Percentiles rank a stretch among this genome's conserved stretches.
These are phyloP conservation scores for Platypus cylindrus DNA, from an alignment of 2,888 invertebrate species.

Conservation along the genomic window DNA sequence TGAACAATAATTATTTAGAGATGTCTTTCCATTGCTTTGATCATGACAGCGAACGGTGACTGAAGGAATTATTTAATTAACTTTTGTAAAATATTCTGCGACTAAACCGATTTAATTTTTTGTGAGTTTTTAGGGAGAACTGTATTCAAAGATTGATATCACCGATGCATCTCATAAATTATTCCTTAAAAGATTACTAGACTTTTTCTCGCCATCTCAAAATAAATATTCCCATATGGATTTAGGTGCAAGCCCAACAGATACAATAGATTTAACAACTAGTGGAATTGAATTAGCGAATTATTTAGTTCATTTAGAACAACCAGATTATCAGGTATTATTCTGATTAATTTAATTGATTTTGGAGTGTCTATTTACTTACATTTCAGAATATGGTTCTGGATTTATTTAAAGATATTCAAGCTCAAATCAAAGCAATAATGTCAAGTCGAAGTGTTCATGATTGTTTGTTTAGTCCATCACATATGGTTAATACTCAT, in stretches of 20 bases:
- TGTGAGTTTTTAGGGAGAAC: slow-evolving; percentile 17
- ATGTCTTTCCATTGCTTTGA: too few relatives aligned
- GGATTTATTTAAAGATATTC: slow-evolving; percentile 70
- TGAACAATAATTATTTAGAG: too few relatives aligned
- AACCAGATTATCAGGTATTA: slow-evolving; percentile 21
- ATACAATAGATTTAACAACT: slow-evolving; percentile 50
- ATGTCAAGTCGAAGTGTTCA: slow-evolving; percentile 63
- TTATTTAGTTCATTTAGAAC: slow-evolving; percentile 43
- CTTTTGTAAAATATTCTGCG: too few relatives aligned
- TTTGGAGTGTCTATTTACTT: background rate
- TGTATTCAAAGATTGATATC: slow-evolving; percentile 32
- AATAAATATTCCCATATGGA: slow-evolving; percentile 81
- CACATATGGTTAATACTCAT: slow-evolving; percentile 76
- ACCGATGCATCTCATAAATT: slow-evolving; percentile 52
- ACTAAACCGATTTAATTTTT: slow-evolving; percentile 1
- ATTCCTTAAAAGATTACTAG: slow-evolving; percentile 65
- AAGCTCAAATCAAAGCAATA: slow-evolving; percentile 59
- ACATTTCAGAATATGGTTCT: slow-evolving; percentile 44
- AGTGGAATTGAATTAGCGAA: slow-evolving; percentile 64
- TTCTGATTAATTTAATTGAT: background rate
- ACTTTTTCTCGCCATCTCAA: slow-evolving; percentile 77
- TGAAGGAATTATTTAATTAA: too few relatives aligned
- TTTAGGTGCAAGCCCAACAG: slow-evolving; percentile 42
- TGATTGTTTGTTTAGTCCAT: slow-evolving; percentile 78
- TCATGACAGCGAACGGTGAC: too few relatives aligned